Conservation (phyloP, 1,140 invertebrate genomes). For the Oppia nitens region DNA sequence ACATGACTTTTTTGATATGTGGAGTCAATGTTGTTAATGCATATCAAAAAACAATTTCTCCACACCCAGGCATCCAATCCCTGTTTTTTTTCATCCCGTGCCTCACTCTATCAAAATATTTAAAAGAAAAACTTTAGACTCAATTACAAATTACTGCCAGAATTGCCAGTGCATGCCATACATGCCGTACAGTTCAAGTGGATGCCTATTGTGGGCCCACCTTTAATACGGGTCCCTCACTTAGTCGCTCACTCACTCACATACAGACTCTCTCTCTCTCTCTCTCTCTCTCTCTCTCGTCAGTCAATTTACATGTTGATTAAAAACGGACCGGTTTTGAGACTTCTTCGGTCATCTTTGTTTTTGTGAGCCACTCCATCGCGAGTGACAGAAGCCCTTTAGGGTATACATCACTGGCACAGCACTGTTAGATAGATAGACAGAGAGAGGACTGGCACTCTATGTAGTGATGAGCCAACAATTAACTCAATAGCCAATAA, state of each 20-base stretch:
- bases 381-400: neutral
- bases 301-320: neutral
- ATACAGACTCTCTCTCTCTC: too few relatives aligned
- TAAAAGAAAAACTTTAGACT: neutral
- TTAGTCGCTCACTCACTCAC: too few relatives aligned
- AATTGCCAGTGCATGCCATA: neutral
- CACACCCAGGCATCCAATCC: too few relatives aligned
- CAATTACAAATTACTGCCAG: neutral
- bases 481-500: neutral
- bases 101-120: neutral
- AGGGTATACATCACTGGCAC: neutral
- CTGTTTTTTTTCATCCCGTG: neutral
- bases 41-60: neutral
- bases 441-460: too few relatives aligned
- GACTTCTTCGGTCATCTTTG: neutral
- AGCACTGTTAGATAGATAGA: too few relatives aligned
- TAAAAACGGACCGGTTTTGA: neutral
- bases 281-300: too few relatives aligned
- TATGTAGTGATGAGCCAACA: too few relatives aligned
- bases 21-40: neutral
- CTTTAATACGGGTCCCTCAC: neutral
- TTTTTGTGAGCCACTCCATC: neutral
- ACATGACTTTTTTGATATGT: neutral
- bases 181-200: neutral
- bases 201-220: neutral